Evolutionary conservation across 1,140 invertebrate species (phyloP), one percentile per base, ranked within the genome.

Genomic region (Philopotamus ludificatus): DNA sequence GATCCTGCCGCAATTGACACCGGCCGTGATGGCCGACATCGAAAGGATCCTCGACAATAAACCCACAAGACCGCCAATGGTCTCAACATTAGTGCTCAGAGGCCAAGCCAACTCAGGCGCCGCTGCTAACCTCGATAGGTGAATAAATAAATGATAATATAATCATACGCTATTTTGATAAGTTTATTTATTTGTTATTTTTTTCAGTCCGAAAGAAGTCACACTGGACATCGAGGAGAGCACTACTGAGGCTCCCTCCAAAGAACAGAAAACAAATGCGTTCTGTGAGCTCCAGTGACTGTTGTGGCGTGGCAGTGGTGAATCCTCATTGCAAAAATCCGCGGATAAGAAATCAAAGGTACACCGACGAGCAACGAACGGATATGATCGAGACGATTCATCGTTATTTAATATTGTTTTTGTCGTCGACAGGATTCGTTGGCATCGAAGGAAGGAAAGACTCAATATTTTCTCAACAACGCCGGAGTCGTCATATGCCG

Each of bases 21-120:
- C 89, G 10, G 84, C 84, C 53, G 87, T 93, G 59, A 92, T 97
- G 87, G 82, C 85, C 59, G 95, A 98, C 76, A 86, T 97, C 65
- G 95, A 98, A 74, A 85, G 90, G 50, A 90, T 97, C 65, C 82
- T 98, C 64, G 92, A 94, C 64, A 98, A 97, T 82, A 95, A 95
- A 78, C 94, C 95, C 47, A 84, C 89, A 71, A 83, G 93, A 69
- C 91, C 92, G 47, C 92, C 92, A 47, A 90, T 94, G 86, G 86
- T 94, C 58, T 94, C 92, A 2, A 94, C 91, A 0, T 77, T 94
- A 73, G 89, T 90, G 72, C 89, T 93, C 77, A 90, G 92, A 86
- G 91, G 89, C 90, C 90, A 94, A 89, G 87, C 90, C 86, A 86
- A 88, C 75, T 83, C 86, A 85, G 83, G 88, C 82, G 50, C 39